Percentiles rank a stretch among this genome's conserved stretches.
Evolutionary conservation across 2,113 vertebrate genomes (phyloP).

Genomic region (Entomyzon cyanotis): DNA sequence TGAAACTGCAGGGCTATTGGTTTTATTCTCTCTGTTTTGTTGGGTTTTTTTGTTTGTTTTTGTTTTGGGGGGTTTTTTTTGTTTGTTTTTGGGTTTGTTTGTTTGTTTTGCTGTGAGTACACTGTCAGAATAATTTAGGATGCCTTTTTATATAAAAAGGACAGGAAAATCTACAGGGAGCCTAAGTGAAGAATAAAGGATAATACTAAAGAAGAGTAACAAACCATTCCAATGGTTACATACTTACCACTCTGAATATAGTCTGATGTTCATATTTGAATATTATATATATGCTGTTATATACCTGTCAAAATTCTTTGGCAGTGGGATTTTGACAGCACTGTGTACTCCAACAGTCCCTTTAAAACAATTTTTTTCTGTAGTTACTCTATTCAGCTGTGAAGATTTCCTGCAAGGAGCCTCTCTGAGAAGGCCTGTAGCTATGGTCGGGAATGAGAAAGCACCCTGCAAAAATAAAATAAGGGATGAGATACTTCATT

Average conservation of each 20-base stretch:
- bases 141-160: not conserved
- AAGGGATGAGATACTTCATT: not conserved
- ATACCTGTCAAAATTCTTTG: not conserved
- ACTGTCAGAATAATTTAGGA: not conserved
- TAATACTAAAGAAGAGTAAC: not conserved
- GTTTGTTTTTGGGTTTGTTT: not conserved
- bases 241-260: not conserved
- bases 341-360: not conserved
- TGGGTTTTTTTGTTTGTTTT: not conserved
- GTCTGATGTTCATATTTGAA: not conserved
- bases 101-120: not conserved
- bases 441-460: not conserved
- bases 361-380: not conserved
- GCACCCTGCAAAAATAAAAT: not conserved
- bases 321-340: not conserved
- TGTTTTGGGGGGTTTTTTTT: not conserved
- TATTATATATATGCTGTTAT: not conserved
- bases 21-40: not conserved
- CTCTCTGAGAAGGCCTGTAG: not conserved
- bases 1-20: not conserved
- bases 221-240: not conserved
- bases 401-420: not conserved
- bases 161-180: not conserved
- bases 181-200: not conserved
- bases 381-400: not conserved